Percentiles rank a stretch among this genome's conserved stretches.
Evolutionary conservation across 1,140 invertebrate genomes (phyloP).

Genomic region (Wasmannia auropunctata): DNA sequence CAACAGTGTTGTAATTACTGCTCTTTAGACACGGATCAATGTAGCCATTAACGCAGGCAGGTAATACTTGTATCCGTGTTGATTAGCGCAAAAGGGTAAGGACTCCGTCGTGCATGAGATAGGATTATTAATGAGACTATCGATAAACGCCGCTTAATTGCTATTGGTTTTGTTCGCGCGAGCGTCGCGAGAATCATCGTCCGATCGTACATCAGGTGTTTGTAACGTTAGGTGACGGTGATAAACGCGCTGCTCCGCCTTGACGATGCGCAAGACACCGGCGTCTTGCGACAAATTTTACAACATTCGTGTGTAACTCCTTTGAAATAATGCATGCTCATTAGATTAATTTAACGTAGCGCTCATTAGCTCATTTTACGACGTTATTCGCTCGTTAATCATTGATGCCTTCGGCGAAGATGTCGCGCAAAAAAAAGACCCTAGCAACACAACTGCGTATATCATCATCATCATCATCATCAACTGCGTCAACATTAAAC

Average conservation of each 20-base stretch:
- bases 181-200: slow-evolving; percentile 41
- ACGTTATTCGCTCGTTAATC: slow-evolving; percentile 29
- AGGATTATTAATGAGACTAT: slow-evolving; percentile 53
- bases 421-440: neutral
- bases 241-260: slow-evolving; percentile 13
- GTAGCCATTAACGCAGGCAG: slow-evolving; percentile 23
- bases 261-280: too few species aligned
- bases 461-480: too few species aligned
- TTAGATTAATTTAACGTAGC: slow-evolving; percentile 40
- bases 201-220: slow-evolving; percentile 40
- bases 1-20: slow-evolving; percentile 37
- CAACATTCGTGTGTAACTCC: neutral
- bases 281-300: slow-evolving; percentile 39
- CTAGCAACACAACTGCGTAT: neutral
- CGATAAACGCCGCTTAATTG: slow-evolving; percentile 54
- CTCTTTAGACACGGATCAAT: slow-evolving; percentile 30
- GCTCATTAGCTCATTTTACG: slow-evolving; percentile 20
- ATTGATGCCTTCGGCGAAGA: neutral
- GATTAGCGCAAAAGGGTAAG: slow-evolving; percentile 48
- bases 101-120: slow-evolving; percentile 25
- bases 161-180: slow-evolving; percentile 50
- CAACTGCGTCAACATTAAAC: neutral
- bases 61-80: slow-evolving; percentile 34
- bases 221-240: slow-evolving; percentile 26
- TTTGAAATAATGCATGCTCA: slow-evolving; percentile 24